Percentiles rank a stretch among this genome's conserved stretches.
These are phyloP conservation scores for Narcine bancroftii DNA, from an alignment of 2,113 vertebrate genomes.

Conservation along the genomic window DNA sequence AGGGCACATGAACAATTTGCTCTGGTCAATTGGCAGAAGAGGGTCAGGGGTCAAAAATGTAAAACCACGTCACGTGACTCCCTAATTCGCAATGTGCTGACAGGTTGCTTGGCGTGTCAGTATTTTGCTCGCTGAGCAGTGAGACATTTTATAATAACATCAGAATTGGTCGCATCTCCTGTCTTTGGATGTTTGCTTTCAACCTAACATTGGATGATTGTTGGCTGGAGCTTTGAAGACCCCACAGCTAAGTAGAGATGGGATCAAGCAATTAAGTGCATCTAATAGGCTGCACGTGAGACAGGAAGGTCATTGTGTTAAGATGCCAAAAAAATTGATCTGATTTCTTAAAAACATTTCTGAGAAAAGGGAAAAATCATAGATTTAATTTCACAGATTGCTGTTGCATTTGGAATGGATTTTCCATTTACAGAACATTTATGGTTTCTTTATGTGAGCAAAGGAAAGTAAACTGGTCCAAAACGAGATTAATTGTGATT, in stretches of 20 bases:
- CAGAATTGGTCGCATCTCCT: no score
- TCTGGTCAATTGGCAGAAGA: not conserved
- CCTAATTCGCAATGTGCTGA: no score
- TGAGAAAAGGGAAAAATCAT: not conserved
- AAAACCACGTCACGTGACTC: not conserved
- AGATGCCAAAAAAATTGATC: not conserved
- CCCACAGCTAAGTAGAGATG: no score
- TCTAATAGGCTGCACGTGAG: not conserved
- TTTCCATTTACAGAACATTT: not conserved
- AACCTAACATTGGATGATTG: no score
- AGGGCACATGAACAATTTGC: not conserved
- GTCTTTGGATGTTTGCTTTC: no score
- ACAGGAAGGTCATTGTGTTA: not conserved
- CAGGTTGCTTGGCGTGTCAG: not conserved
- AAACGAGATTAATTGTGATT: not conserved
- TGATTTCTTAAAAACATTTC: not conserved
- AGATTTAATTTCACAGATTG: not conserved
- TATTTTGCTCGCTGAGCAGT: not conserved
- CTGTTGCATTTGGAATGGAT: not conserved
- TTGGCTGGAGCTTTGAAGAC: not conserved
- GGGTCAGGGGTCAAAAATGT: not conserved
- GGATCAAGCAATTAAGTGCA: not conserved
- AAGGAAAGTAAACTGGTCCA: not conserved
- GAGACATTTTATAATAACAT: not conserved
- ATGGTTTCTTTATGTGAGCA: not conserved